phyloP scores from a whole-genome alignment of 2,113 vertebrate genomes.

The Nannobrachium achirus region DNA sequence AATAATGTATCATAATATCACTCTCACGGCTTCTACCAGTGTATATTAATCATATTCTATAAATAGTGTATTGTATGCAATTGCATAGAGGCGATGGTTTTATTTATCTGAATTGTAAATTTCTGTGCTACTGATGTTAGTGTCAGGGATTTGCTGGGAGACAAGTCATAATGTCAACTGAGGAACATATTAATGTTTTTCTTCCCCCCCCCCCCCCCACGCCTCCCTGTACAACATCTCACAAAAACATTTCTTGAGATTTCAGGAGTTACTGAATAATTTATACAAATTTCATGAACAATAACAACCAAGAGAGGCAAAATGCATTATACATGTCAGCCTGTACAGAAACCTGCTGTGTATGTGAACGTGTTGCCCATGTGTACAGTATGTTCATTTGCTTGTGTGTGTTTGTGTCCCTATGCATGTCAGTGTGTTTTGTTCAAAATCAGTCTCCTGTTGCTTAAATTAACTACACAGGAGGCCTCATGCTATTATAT shows the following conservation, averaged over 20 bases:
- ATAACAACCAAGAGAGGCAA: conserved; percentile 55
- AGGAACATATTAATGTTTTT: conserved; percentile 60
- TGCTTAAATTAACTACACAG: neutral
- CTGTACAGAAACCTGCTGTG: conserved; percentile 36
- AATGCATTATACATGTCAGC: conserved; percentile 64
- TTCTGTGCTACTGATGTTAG: conserved; percentile 49
- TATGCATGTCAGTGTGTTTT: conserved; percentile 2
- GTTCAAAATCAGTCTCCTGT: conserved; percentile 13
- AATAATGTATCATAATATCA: conserved; percentile 51
- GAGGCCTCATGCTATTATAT: neutral
- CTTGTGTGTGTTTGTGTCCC: neutral
- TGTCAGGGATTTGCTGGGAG: conserved; percentile 39
- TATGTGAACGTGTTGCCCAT: conserved; percentile 24
- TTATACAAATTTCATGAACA: conserved; percentile 69
- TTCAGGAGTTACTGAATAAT: conserved; percentile 69
- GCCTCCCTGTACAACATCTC: conserved; percentile 61
- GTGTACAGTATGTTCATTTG: conserved; percentile 24
- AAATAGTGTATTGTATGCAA: conserved; percentile 44
- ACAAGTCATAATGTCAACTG: conserved; percentile 47
- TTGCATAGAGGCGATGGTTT: conserved; percentile 47
- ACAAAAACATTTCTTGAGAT: conserved; percentile 65
- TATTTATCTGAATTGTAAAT: conserved; percentile 61
- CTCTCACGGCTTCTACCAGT: conserved; percentile 52
- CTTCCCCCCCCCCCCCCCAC: no score
- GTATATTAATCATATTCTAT: conserved; percentile 54